These are phyloP conservation scores for Helicoverpa assulta DNA, from an alignment of 2,888 invertebrate species.

Conservation along the genomic window DNA sequence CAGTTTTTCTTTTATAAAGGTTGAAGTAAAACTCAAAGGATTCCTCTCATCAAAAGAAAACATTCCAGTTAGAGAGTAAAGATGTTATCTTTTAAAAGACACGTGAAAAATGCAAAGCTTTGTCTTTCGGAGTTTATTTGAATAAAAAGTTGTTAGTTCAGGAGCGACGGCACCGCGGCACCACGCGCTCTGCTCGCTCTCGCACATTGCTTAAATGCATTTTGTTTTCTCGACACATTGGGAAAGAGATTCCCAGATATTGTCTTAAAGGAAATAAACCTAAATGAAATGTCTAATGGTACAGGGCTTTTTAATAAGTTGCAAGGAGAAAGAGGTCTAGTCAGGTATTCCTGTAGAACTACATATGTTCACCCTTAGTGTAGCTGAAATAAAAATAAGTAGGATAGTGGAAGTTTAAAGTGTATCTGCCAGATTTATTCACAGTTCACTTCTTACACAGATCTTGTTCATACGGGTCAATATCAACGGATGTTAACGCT, in stretches of 20 bases:
- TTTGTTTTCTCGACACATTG: constrained; percentile 28
- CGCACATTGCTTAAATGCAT: constrained; percentile 36
- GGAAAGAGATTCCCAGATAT: constrained; percentile 16
- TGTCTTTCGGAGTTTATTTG: constrained; percentile 21
- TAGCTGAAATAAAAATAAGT: too few species aligned
- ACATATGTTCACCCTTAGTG: too few species aligned
- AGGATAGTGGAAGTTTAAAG: too few species aligned
- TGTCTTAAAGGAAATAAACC: constrained; percentile 28
- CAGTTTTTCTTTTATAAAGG: background rate
- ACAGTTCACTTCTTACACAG: too few species aligned
- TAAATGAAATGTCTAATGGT: constrained; percentile 20
- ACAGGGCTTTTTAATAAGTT: background rate
- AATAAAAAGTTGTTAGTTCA: constrained; percentile 37
- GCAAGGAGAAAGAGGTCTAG: background rate
- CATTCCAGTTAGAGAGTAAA: background rate
- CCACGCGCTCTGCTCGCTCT: background rate
- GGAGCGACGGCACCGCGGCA: background rate
- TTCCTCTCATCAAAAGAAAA: constrained; percentile 8
- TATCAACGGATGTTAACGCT: too few species aligned
- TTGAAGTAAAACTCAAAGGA: background rate
- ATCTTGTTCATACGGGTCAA: too few species aligned
- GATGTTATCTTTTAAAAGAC: constrained; percentile 2
- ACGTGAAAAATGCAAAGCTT: constrained; percentile 8
- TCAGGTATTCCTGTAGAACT: too few species aligned
- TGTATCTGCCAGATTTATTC: too few species aligned